A percentile compares a stretch with the other conserved stretches of the same genome.
Conservation (phyloP, 1,140 invertebrate genomes). For the Rhyzopertha dominica region DNA sequence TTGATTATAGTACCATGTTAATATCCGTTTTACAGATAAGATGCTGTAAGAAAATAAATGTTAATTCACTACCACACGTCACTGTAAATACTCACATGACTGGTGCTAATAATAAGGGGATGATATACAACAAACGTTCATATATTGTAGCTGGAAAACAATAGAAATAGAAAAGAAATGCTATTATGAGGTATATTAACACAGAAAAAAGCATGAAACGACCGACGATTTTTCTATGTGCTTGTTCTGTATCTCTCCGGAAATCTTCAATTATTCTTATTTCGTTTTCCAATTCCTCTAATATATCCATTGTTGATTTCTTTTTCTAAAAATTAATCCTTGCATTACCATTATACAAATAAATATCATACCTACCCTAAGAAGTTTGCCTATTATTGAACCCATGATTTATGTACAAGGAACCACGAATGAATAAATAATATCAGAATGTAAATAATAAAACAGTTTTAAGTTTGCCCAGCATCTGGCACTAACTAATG, state of each 20-base stretch:
- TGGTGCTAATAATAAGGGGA: constrained; percentile 70
- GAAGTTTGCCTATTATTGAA: neutral
- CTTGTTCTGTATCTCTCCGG: constrained; percentile 69
- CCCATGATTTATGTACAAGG: neutral
- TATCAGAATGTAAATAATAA: neutral
- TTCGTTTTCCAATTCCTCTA: constrained; percentile 75
- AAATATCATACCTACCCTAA: constrained; percentile 4
- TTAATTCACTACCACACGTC: constrained; percentile 21
- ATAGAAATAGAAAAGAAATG: constrained; percentile 72
- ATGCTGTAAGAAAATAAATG: constrained; percentile 59
- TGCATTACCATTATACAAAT: neutral
- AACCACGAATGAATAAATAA: neutral
- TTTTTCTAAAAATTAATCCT: constrained; percentile 64
- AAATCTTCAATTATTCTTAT: constrained; percentile 77
- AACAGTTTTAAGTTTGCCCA: no score
- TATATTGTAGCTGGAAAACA: constrained; percentile 64
- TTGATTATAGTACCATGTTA: constrained; percentile 84
- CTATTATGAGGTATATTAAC: constrained; percentile 70
- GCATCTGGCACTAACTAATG: no score
- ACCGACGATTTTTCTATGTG: constrained; percentile 72
- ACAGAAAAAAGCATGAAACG: constrained; percentile 75
- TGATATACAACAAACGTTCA: constrained; percentile 64
- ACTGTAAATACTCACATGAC: constrained; percentile 61
- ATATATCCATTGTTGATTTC: constrained; percentile 68
- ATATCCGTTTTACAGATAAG: constrained; percentile 66